Evolutionary conservation across 1,140 invertebrate genomes (phyloP), one percentile per base, ranked within the genome.

Genomic region (Ips typographus): DNA sequence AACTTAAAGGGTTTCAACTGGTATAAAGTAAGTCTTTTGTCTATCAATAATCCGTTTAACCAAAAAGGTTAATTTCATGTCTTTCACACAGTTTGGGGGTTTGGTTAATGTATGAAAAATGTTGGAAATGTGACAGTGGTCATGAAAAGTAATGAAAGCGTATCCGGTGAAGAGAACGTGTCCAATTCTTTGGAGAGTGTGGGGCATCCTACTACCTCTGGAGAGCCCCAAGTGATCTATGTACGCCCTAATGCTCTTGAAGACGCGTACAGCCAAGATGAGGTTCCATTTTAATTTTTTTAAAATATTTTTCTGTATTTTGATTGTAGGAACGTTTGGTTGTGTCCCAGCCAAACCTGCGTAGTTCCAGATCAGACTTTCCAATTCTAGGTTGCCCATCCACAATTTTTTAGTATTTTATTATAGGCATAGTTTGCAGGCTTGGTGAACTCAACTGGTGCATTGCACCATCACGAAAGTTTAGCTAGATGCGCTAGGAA

Each of bases 371-470:
- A 49, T 2, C 44, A 2, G 44, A 3, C 1, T 8, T 49, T 6
- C 3, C 22, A 22, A 49, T 49, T 6, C 44, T 49, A 49, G 44
- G 44, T 49, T 49, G 44, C 2, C 3, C 1, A 22, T 49, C 1
- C 3, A 49, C 0, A 1, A 49, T 2, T 49, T 1, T 1, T 1
- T 49, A 49, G 7, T 8, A 49, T 49, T 8, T 49, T 3, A 8
- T 22, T 3, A 3, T 3, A 22, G 3, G 44, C 6, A 49, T 49
- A 2, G 22, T 49, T 49, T 56, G 59, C 51, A 6, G 71, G 66
- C 2, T 8, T 72, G 37, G 44, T 72, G 3, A 72, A 72, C 41
- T 68, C 65, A 4, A 57, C 71, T 36, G 64, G 39, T 49, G 66
- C 53, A 4, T 58, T 72, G 60, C 53, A 56, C 52, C 53, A 56